A percentile compares a stretch with the other conserved stretches of the same genome.
Conservation (phyloP, 2,888 invertebrate species). For the Drosophila merina region DNA sequence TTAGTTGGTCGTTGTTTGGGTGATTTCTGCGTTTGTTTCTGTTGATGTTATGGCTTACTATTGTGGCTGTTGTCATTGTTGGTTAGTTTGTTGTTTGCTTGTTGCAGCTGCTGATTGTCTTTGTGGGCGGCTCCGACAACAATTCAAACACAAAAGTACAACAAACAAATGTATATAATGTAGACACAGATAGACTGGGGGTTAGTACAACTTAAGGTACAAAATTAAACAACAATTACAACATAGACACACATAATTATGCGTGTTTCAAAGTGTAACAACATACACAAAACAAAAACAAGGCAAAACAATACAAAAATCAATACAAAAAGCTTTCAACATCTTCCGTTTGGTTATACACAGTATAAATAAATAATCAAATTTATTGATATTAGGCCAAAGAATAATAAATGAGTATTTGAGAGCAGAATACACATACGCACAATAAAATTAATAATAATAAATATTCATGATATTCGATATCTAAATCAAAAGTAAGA, state of each 20-base stretch:
- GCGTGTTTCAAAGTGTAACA: constrained; percentile 16
- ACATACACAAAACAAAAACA: not conserved
- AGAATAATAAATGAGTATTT: constrained; percentile 10
- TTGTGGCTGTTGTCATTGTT: constrained; percentile 10
- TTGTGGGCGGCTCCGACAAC: constrained; percentile 14
- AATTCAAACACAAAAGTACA: constrained; percentile 10
- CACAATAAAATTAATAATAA: constrained; percentile 9
- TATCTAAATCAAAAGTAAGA: constrained; percentile 29
- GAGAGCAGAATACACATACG: constrained; percentile 27
- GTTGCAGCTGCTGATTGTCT: constrained; percentile 12
- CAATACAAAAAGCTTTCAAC: constrained; percentile 41
- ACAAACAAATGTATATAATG: constrained; percentile 22
- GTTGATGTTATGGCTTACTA: constrained; percentile 29
- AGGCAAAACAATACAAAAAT: constrained; percentile 5
- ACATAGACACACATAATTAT: constrained; percentile 19
- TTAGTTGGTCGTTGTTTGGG: constrained; percentile 3
- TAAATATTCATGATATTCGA: constrained; percentile 14
- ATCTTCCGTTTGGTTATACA: constrained; percentile 30
- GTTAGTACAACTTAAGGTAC: constrained; percentile 20
- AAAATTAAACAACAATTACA: constrained; percentile 41
- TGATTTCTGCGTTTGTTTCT: constrained; percentile 11
- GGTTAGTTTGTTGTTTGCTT: constrained; percentile 11
- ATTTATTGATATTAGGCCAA: constrained; percentile 35
- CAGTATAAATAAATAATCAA: constrained; percentile 38
- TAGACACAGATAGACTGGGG: constrained; percentile 21